Base-by-base conservation (phyloP, 2,888 invertebrate genomes). In the Yponomeuta evonymella region DNA sequence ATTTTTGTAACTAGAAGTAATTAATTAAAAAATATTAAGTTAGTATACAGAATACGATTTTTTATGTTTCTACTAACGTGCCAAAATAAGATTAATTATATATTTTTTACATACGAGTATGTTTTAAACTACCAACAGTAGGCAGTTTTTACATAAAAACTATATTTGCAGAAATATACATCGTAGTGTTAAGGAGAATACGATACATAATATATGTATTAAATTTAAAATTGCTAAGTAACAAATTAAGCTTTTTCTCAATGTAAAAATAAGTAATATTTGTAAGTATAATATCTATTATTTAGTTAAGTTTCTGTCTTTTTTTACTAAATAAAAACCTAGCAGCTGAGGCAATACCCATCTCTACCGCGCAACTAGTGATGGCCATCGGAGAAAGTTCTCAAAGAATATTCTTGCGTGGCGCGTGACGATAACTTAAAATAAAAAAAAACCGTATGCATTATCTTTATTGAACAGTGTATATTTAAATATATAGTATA, bases 341-440 rank as follows among this genome's bases (percentile, higher is more conserved):
- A 90, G 90, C 90, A 85, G 80, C 76, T 72, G 78, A 85, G 90
- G 90, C 90, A 91, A 90, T 85, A 76, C 71, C 30, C 5, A 30
- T 33, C 9, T 65, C 8, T 43, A 43, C 43, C 43, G 6, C 43
- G 43, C 43, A 43, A 43, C 43, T 43, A 43, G 43, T 43, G 43
- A 43, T 43, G 43, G 43, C 3, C 33, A 33, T 33, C 3, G 33
- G 33, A 33, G 33, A 33, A 33, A 4, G 5, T 33, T 33, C 33
- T 33, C 33, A 33, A 33, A 2, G 33, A 33, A 1, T 33, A 5
- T 33, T 33, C 33, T 33, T 5, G 5, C 33, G 33, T 33, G 33
- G 6, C 33, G 5, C 33, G 33, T 33, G 33, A 43, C 8, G 6
- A 43, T 1, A 43, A 43, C 43, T 43, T 8, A 8, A 43, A 43